A percentile compares a stretch with the other conserved stretches of the same genome.
Evolutionary conservation across 2,888 invertebrate species (phyloP).

Genomic region (Plebejus anna): DNA sequence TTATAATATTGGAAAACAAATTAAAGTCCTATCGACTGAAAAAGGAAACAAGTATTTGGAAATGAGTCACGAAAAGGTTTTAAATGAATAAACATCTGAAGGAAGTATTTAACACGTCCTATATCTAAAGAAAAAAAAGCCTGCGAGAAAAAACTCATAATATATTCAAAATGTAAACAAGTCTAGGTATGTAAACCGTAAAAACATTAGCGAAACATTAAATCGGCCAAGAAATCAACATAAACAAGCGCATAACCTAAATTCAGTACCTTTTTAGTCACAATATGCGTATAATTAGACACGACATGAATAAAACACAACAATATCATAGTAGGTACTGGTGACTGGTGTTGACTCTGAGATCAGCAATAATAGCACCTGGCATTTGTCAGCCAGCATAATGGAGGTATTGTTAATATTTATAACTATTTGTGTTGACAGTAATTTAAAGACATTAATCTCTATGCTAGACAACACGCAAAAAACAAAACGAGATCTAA

Average conservation of each 20-base stretch:
- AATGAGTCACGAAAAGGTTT: background rate
- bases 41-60: background rate
- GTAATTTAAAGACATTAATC: conserved; percentile 4
- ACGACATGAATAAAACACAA: conserved; percentile 18
- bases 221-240: conserved; percentile 2
- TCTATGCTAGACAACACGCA: background rate
- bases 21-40: background rate
- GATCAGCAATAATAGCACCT: background rate
- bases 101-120: background rate
- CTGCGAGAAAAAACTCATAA: background rate
- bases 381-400: conserved; percentile 12
- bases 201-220: conserved; percentile 3
- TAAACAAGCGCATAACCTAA: conserved; percentile 17
- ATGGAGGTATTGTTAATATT: conserved; percentile 3
- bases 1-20: no score
- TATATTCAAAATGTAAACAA: background rate
- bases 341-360: background rate
- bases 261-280: conserved; percentile 16
- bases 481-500: background rate
- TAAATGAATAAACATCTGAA: background rate
- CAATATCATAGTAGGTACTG: background rate
- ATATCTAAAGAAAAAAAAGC: background rate
- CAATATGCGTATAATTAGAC: conserved; percentile 24
- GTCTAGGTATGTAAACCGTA: background rate
- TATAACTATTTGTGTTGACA: background rate